phyloP scores from a whole-genome alignment of 2,797 vertebrate genomes.

The Odontamblyopus rebecca region DNA sequence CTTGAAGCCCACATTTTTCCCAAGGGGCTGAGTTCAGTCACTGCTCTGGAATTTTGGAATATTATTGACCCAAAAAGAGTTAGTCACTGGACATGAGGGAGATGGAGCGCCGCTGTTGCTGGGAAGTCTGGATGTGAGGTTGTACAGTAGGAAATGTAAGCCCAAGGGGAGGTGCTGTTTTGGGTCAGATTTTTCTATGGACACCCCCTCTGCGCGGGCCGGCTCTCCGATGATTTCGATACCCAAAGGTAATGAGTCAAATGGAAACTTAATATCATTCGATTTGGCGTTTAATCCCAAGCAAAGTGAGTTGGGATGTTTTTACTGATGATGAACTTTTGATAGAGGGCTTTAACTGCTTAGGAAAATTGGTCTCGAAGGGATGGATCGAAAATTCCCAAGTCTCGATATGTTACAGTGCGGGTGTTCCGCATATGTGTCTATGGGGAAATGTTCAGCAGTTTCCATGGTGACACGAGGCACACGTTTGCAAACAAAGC shows the following conservation, averaged over 20 bases:
- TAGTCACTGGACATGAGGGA: conserved; percentile 63
- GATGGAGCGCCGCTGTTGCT: conserved; percentile 54
- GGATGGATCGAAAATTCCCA: too few relatives aligned
- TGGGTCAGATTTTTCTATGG: background rate
- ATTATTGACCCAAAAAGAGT: conserved; percentile 54
- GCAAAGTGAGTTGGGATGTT: background rate
- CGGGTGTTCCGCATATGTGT: too few relatives aligned
- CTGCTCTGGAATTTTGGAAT: conserved; percentile 66
- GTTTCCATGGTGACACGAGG: too few relatives aligned
- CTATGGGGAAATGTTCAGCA: too few relatives aligned
- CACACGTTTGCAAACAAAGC: too few relatives aligned
- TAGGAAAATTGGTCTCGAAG: background rate
- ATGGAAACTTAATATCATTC: conserved; percentile 43
- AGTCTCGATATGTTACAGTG: too few relatives aligned
- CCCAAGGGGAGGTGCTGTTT: conserved; percentile 54
- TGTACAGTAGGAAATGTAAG: conserved; percentile 53
- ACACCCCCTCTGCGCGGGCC: background rate
- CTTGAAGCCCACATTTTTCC: conserved; percentile 58
- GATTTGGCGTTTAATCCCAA: conserved; percentile 34
- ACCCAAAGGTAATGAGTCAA: conserved; percentile 34
- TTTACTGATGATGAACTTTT: background rate
- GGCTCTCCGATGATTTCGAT: conserved; percentile 21
- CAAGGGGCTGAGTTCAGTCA: conserved; percentile 57
- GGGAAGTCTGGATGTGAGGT: conserved; percentile 42
- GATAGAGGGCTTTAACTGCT: background rate